Evolutionary conservation across 2,888 invertebrate species (phyloP).

Genomic region (Cerceris rybyensis): DNA sequence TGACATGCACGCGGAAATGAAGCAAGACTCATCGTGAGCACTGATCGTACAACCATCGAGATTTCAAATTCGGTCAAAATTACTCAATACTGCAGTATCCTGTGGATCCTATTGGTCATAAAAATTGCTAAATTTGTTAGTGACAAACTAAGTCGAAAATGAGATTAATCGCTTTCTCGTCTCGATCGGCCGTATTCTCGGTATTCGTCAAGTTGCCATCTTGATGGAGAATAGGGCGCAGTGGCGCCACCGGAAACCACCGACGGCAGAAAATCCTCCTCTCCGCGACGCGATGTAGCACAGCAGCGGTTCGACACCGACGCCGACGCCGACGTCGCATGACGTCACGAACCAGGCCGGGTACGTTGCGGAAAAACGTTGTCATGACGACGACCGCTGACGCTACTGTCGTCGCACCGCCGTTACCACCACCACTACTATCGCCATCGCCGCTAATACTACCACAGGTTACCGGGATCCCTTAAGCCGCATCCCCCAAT

Average conservation of each 20-base stretch:
- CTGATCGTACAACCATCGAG: conserved; percentile 10
- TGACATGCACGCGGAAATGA: conserved; percentile 38
- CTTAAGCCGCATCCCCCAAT: conserved; percentile 49
- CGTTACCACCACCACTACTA: conserved; percentile 44
- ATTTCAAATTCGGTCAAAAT: background rate
- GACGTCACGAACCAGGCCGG: conserved; percentile 79
- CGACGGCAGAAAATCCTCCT: conserved; percentile 49
- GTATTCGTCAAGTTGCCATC: conserved; percentile 60
- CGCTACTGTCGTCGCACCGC: conserved; percentile 61
- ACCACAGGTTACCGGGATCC: conserved; percentile 9
- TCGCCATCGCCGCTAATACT: conserved; percentile 8
- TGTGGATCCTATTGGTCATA: no score
- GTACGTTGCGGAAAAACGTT: conserved; percentile 80
- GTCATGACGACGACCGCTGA: conserved; percentile 77
- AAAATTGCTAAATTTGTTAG: no score
- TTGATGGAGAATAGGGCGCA: conserved; percentile 42
- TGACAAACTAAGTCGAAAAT: background rate
- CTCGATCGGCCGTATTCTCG: conserved; percentile 24
- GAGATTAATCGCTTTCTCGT: background rate
- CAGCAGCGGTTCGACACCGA: conserved; percentile 53
- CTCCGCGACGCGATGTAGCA: conserved; percentile 46
- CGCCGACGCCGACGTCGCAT: conserved; percentile 71
- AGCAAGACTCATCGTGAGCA: conserved; percentile 20
- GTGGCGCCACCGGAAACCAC: conserved; percentile 59
- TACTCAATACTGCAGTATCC: no score